Base-by-base conservation (phyloP, 2,797 vertebrate species). In the Peromyscus nudipes region DNA sequence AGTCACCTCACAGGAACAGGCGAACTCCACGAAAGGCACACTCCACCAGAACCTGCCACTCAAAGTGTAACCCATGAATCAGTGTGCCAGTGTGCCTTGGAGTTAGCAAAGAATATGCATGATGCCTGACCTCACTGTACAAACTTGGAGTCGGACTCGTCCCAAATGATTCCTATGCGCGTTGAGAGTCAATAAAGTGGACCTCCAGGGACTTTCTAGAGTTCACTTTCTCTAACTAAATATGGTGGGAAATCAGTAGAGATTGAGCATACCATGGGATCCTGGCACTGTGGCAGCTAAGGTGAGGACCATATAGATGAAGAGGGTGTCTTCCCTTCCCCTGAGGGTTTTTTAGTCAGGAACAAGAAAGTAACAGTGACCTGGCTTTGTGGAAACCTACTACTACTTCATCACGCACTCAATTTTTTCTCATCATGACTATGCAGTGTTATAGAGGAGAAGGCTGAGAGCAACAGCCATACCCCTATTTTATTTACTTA, bases 311-410 rank as follows among this genome's bases (percentile, higher is more conserved):
- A 6, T 0, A 62, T 34, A 81, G 37, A 75, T 37, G 40, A 77
- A 62, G 31, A 25, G 0, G 65, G 27, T 4, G 34, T 34, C 69
- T 69, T 55, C 34, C 14, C 16, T 67, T 69, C 25, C 82, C 55
- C 62, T 73, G 73, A 37, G 21, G 57, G 13, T 89, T 95, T 95
- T 85, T 60, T 92, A 73, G 31, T 21, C 85, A 65, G 80, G 23
- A 81, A 77, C 19, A 60, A 77, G 52, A 60, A 1, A 82, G 34
- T 6, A 75, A 57, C 55, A 49, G 21, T 29, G 37, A 91, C 37
- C 52, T 52, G 55, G 40, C 40, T 62, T 43, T 83, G 46, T 0
- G 57, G 71, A 71, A 67, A 69, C 8, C 29, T 67, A 37, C 7
- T 31, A 43, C 57, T 46, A 71, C 60, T 16, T 76, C 25, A 19